Percentiles rank a stretch among this genome's conserved stretches.
Conservation (phyloP, 2,888 invertebrate genomes). For the Plagodis dolabraria region DNA sequence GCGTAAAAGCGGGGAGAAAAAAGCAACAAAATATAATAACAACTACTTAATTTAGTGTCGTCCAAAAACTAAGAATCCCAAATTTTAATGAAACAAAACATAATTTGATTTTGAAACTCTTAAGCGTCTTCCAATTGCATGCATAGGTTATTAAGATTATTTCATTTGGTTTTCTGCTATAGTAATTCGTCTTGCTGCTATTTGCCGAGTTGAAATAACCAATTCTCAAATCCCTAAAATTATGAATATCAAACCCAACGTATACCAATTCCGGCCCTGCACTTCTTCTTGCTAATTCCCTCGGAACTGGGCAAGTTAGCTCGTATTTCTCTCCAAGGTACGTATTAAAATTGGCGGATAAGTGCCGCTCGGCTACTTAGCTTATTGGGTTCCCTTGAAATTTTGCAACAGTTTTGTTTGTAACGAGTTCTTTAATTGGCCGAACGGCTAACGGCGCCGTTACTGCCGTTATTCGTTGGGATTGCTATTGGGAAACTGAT, state of each 20-base stretch:
- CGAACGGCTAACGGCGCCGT: slow-evolving; percentile 37
- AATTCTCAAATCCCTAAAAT: not conserved
- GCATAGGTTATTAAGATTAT: too few species aligned
- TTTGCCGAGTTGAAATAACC: not conserved
- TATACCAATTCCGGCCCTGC: slow-evolving; percentile 24
- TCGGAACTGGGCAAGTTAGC: slow-evolving; percentile 40
- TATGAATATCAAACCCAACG: not conserved
- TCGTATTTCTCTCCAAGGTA: slow-evolving; percentile 43
- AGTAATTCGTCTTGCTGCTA: not conserved
- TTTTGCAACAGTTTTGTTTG: slow-evolving; percentile 34
- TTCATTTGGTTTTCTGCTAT: too few species aligned
- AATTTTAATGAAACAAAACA: too few species aligned
- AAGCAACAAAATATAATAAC: too few species aligned
- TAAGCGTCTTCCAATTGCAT: too few species aligned
- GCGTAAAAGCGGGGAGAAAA: too few species aligned
- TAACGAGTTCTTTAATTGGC: slow-evolving; percentile 37
- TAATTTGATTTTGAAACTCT: too few species aligned
- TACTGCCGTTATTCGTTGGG: slow-evolving; percentile 25
- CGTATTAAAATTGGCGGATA: slow-evolving; percentile 41
- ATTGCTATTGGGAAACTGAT: slow-evolving; percentile 36
- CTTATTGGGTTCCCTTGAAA: slow-evolving; percentile 38
- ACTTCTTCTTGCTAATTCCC: slow-evolving; percentile 33
- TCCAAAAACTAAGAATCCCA: too few species aligned
- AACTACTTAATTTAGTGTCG: too few species aligned
- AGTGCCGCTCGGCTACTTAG: slow-evolving; percentile 36